phyloP scores from a whole-genome alignment of 1,140 invertebrate genomes.

The Ectropis grisescens region DNA sequence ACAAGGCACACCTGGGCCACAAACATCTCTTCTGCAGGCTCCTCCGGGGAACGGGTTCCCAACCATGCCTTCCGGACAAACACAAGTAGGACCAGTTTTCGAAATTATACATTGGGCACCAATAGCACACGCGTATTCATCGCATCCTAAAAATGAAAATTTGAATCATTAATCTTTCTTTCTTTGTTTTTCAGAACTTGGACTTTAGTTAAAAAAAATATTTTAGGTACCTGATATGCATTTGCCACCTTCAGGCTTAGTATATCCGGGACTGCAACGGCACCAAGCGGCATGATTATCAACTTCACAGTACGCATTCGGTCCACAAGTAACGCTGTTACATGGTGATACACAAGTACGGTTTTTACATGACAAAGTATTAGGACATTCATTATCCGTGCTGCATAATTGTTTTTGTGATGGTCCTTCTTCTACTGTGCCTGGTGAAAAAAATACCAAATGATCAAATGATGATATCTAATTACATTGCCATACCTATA shows the following conservation, averaged over 20 bases:
- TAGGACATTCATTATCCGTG: constrained; percentile 83
- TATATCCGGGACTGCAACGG: constrained; percentile 85
- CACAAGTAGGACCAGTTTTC: constrained; percentile 86
- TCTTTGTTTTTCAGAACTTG: too few relatives aligned
- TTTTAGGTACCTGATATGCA: constrained; percentile 82
- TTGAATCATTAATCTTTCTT: constrained; percentile 8
- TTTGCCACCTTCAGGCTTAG: constrained; percentile 80
- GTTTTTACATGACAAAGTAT: constrained; percentile 81
- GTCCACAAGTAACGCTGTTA: constrained; percentile 80
- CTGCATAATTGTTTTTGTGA: constrained; percentile 72
- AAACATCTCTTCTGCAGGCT: constrained; percentile 83
- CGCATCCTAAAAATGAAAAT: constrained; percentile 74
- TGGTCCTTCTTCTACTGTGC: constrained; percentile 30
- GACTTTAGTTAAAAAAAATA: too few relatives aligned
- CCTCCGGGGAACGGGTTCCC: constrained; percentile 94
- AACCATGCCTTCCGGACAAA: constrained; percentile 85
- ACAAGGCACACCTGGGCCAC: constrained; percentile 82
- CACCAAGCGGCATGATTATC: constrained; percentile 92
- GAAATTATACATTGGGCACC: constrained; percentile 91
- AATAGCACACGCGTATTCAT: constrained; percentile 83
- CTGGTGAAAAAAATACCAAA: too few relatives aligned
- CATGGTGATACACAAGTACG: constrained; percentile 88
- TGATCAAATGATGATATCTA: too few relatives aligned
- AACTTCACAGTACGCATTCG: constrained; percentile 88
- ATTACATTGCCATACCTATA: too few relatives aligned